Base-by-base conservation (phyloP, 1,140 invertebrate species). In the Pachyrhynchus sulphureomaculatus region DNA sequence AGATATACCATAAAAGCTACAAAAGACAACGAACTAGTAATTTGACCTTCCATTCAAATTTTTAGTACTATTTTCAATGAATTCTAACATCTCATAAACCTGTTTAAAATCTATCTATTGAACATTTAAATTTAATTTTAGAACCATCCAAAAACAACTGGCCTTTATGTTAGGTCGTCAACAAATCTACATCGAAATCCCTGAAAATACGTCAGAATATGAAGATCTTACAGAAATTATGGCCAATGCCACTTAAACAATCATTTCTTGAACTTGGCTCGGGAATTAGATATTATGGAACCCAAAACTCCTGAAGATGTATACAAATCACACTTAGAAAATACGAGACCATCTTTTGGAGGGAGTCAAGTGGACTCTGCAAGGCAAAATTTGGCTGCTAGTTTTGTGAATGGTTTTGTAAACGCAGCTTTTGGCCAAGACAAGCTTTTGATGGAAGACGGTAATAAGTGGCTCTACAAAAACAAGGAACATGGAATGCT, bases 401-500 rank as follows among this genome's bases (percentile, higher is more conserved):
- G 95, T 54, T 99, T 99, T 79, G 98, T 99, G 0, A 99, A 99
- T 81, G 97, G 96, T 8, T 98, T 99, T 77, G 96, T 99, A 0
- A 99, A 99, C 77, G 95, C 95, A 42, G 98, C 91, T 1, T 99
- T 99, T 79, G 96, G 97, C 0, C 87, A 94, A 24, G 98, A 99
- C 74, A 99, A 99, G 77, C 82, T 99, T 0, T 84, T 98, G 8
- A 92, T 94, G 63, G 96, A 98, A 70, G 95, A 98, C 78, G 95
- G 95, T 2, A 96, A 95, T 70, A 98, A 97, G 72, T 99, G 96
- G 96, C 83, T 99, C 68, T 97, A 97, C 73, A 99, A 99, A 75
- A 99, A 99, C 77, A 99, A 99, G 79, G 97, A 99, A 76, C 95
- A 98, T 78, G 96, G 88, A 82, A 98, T 99, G 95, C 77, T 99